A percentile compares a stretch with the other conserved stretches of the same genome.
These are phyloP conservation scores for Microctenopoma stevenorrisi DNA, from an alignment of 2,797 vertebrate species.

Conservation along the genomic window DNA sequence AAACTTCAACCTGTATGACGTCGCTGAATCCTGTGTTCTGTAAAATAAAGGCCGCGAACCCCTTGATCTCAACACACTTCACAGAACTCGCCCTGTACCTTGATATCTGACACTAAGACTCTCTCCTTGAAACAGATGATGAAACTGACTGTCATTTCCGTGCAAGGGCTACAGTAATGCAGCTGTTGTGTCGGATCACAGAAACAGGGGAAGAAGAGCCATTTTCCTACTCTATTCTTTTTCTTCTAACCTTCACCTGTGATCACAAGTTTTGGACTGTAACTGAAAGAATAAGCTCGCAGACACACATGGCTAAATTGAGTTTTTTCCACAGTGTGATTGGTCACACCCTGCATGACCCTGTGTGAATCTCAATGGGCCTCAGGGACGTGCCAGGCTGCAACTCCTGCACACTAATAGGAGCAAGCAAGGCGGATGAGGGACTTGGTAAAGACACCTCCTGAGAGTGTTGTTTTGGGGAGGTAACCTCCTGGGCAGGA, in stretches of 20 bases:
- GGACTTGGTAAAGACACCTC: constrained; percentile 45
- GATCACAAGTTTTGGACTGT: constrained; percentile 48
- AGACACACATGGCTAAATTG: constrained; percentile 46
- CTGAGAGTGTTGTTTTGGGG: constrained; percentile 46
- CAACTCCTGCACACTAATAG: constrained; percentile 41
- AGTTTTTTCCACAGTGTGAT: constrained; percentile 56
- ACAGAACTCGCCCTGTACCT: constrained; percentile 44
- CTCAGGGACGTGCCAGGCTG: constrained; percentile 35
- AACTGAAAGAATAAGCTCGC: constrained; percentile 45
- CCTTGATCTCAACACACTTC: constrained; percentile 35
- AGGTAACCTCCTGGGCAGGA: constrained; percentile 43
- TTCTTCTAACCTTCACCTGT: constrained; percentile 52
- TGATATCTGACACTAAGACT: constrained; percentile 49
- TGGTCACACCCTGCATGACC: constrained; percentile 48
- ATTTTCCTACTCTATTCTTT: constrained; percentile 56
- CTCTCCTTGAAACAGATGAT: constrained; percentile 61
- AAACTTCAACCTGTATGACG: constrained; percentile 29
- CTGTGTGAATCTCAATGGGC: constrained; percentile 37
- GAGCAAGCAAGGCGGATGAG: constrained; percentile 49
- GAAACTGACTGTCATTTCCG: constrained; percentile 54
- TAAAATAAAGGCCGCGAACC: constrained; percentile 30
- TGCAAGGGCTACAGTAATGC: constrained; percentile 44
- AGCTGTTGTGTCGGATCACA: constrained; percentile 24
- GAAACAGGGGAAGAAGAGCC: constrained; percentile 15
- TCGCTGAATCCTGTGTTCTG: constrained; percentile 27